These are phyloP conservation scores for Aspidapion aeneum DNA, from an alignment of 2,888 invertebrate species.

Conservation along the genomic window DNA sequence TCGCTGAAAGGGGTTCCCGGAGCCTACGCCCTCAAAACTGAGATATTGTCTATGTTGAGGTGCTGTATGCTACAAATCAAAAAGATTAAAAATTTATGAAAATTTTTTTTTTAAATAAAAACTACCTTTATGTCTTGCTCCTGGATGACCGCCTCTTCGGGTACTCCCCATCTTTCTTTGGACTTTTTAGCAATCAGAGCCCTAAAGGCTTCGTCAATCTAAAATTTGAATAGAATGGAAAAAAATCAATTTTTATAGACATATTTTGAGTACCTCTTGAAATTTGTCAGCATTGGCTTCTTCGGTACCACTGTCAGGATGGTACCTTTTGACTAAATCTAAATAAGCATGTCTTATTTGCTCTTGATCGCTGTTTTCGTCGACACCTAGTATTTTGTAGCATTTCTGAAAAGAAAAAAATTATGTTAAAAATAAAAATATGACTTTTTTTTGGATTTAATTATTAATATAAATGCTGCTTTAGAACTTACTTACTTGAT, in stretches of 20 bases:
- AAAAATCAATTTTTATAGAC: too few relatives aligned
- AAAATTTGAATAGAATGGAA: conserved; percentile 25
- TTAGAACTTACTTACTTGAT: conserved; percentile 21
- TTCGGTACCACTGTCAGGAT: conserved; percentile 75
- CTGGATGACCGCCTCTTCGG: conserved; percentile 48
- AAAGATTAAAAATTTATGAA: neutral
- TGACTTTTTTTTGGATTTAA: neutral
- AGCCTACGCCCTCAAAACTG: conserved; percentile 73
- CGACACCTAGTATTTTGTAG: conserved; percentile 63
- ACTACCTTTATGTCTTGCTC: conserved; percentile 63
- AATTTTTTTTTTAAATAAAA: neutral
- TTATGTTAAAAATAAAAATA: too few relatives aligned
- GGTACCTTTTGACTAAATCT: conserved; percentile 72
- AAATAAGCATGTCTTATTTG: conserved; percentile 70
- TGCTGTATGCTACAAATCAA: conserved; percentile 65
- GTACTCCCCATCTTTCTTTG: conserved; percentile 54
- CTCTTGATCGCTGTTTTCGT: conserved; percentile 66
- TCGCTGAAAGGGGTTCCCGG: conserved; percentile 74
- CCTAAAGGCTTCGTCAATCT: conserved; percentile 73
- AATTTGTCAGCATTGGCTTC: conserved; percentile 74
- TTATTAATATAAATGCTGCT: neutral
- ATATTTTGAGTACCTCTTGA: conserved; percentile 52
- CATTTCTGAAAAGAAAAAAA: conserved; percentile 55
- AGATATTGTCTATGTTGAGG: conserved; percentile 87
- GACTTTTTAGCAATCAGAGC: conserved; percentile 65